Percentiles rank a stretch among this genome's conserved stretches.
Evolutionary conservation across 2,888 invertebrate genomes (phyloP).

Genomic region (Teinopalpus imperialis): DNA sequence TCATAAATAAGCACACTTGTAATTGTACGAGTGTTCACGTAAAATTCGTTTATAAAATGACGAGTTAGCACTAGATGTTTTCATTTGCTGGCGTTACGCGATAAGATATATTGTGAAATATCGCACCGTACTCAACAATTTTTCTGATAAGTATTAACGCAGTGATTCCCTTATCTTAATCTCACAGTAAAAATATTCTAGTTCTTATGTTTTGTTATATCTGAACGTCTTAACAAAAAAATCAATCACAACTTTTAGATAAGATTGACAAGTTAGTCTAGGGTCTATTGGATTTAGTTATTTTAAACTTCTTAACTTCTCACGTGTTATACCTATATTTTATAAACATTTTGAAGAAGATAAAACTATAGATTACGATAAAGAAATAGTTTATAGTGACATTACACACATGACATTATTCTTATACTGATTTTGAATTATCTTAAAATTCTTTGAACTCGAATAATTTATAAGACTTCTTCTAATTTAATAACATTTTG

Average conservation of each 20-base stretch:
- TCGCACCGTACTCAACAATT: slow-evolving; percentile 52
- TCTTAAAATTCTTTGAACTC: no score
- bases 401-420: no score
- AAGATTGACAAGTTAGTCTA: slow-evolving; percentile 43
- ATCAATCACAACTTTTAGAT: slow-evolving; percentile 58
- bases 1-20: slow-evolving; percentile 17
- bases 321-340: neutral
- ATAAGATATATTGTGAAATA: slow-evolving; percentile 72
- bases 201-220: slow-evolving; percentile 47
- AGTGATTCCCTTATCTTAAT: slow-evolving; percentile 51
- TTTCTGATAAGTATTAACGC: slow-evolving; percentile 56
- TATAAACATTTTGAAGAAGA: no score
- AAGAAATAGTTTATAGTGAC: no score
- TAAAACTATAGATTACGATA: no score
- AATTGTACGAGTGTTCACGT: slow-evolving; percentile 16
- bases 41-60: slow-evolving; percentile 28
- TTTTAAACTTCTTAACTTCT: no score
- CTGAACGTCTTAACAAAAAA: slow-evolving; percentile 39
- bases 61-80: slow-evolving; percentile 59
- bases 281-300: slow-evolving; percentile 17
- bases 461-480: no score
- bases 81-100: slow-evolving; percentile 45
- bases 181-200: slow-evolving; percentile 51
- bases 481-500: no score
- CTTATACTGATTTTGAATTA: no score